These are phyloP conservation scores for Nomia melanderi DNA, from an alignment of 1,140 invertebrate species.

Conservation along the genomic window DNA sequence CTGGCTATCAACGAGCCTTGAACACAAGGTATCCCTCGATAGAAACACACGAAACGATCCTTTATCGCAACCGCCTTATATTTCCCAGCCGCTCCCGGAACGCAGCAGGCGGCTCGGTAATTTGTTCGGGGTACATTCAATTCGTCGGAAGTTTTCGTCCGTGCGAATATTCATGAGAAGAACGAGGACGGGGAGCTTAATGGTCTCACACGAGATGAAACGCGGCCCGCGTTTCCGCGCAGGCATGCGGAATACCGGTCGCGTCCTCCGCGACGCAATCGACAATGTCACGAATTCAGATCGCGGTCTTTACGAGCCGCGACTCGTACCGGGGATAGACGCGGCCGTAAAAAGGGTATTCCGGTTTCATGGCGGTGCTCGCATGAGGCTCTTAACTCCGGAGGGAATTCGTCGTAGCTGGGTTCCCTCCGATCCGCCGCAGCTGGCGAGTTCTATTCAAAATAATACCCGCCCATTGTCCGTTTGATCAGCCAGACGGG, in stretches of 20 bases:
- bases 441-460: not conserved
- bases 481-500: not conserved
- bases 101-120: no score
- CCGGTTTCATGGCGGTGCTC: not conserved
- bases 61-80: no score
- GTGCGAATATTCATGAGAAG: not conserved
- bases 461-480: not conserved
- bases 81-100: no score
- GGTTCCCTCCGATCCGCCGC: not conserved
- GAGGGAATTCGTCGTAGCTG: not conserved
- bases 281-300: conserved; percentile 11
- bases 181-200: not conserved
- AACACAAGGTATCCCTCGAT: no score
- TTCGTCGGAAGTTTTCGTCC: no score
- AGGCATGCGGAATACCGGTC: not conserved
- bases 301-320: not conserved
- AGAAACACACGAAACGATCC: no score
- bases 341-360: conserved; percentile 11
- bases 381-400: not conserved
- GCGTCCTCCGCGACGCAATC: not conserved
- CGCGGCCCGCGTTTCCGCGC: not conserved
- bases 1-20: no score
- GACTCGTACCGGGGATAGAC: not conserved
- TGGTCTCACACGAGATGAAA: not conserved
- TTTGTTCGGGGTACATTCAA: no score